Percentiles rank a stretch among this genome's conserved stretches.
These are phyloP conservation scores for Apocheima hispidaria DNA, from an alignment of 2,888 invertebrate species.

Conservation along the genomic window DNA sequence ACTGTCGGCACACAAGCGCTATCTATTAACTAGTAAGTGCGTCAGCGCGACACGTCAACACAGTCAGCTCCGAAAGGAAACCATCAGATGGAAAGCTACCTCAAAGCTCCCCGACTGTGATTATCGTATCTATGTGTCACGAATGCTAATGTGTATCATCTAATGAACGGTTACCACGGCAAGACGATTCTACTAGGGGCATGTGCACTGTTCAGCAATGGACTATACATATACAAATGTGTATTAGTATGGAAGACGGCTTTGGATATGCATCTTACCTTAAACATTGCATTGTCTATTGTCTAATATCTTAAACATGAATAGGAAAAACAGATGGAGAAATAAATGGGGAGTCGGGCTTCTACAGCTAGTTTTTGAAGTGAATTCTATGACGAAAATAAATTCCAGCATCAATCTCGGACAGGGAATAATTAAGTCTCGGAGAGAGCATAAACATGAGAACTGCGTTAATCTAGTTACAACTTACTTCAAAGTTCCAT, in stretches of 20 bases:
- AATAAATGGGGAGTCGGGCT: no score
- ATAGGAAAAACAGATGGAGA: no score
- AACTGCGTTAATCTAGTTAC: no score
- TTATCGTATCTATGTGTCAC: slow-evolving; percentile 31
- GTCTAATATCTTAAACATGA: background rate
- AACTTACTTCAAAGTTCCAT: no score
- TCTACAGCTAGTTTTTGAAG: no score
- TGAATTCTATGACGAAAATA: no score
- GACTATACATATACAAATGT: no score
- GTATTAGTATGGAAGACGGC: no score
- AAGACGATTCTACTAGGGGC: background rate
- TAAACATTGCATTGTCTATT: background rate
- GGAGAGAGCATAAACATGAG: no score
- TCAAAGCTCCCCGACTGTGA: slow-evolving; percentile 29
- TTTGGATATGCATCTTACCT: no score
- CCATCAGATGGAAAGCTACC: slow-evolving; percentile 22
- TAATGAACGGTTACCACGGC: background rate
- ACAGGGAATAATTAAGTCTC: no score
- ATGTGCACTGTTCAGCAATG: background rate
- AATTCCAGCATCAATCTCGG: no score
- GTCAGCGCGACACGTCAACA: slow-evolving; percentile 7
- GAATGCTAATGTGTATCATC: slow-evolving; percentile 22
- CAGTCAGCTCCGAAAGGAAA: slow-evolving; percentile 5
- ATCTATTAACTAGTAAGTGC: slow-evolving; percentile 2
- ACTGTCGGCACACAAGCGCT: slow-evolving; percentile 6